Base-by-base conservation (phyloP, 2,797 vertebrate species). In the Pelobates cultripes region DNA sequence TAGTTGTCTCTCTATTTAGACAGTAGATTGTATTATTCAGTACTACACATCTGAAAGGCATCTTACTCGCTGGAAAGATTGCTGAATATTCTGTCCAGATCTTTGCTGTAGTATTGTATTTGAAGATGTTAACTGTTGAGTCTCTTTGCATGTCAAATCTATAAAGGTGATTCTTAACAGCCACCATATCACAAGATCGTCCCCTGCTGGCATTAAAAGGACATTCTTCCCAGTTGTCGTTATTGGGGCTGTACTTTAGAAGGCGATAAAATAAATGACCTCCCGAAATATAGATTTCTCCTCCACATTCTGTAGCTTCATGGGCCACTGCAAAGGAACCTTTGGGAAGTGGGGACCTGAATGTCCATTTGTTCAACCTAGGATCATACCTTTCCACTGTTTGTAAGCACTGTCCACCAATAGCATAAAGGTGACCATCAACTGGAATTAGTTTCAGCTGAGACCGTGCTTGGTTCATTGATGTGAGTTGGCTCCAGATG, bases 251-350 rank as follows among this genome's bases (percentile, higher is more conserved):
- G 80, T 90, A 91, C 68, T 87, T 85, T 71, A 91, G 87, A 77
- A 91, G 41, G 40, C 90, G 87, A 64, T 88, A 89, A 72, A 90
- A 89, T 72, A 91, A 86, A 63, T 87, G 86, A 14, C 88, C 89
- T 12, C 85, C 85, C 0, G 87, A 87, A 43, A 89, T 85, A 0
- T 87, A 89, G 82, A 87, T 88, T 60, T 86, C 86, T 60, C 88
- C 88, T 3, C 75, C 80, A 80, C 89, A 88, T 67, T 86, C 90
- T 81, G 85, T 87, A 1, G 89, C 90, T 73, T 90, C 87, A 0
- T 90, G 90, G 0, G 87, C 90, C 82, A 90, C 89, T 0, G 90
- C 88, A 76, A 89, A 89, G 41, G 86, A 71, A 8, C 85, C 85
- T 0, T 85, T 87, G 0, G 84, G 87, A 12, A 90, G 87, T 47